Conservation (phyloP, 1,140 invertebrate genomes). For the Zaprionus ornatus region DNA sequence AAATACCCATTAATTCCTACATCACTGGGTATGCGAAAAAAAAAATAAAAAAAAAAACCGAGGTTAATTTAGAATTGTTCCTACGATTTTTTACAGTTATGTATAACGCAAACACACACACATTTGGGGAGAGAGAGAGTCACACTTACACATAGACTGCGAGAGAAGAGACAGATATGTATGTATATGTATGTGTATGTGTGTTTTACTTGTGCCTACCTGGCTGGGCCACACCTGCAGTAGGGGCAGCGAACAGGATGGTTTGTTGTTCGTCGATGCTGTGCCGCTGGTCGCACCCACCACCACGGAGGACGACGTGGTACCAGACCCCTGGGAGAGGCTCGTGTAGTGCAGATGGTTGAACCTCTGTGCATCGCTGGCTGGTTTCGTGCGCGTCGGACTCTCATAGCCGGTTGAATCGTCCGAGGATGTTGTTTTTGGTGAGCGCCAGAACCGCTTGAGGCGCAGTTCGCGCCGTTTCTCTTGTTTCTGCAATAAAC, state of each 20-base stretch:
- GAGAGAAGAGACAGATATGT: constrained; percentile 2
- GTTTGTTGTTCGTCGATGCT: constrained; percentile 69
- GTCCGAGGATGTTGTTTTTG: constrained; percentile 83
- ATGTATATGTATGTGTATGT: background rate
- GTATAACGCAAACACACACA: constrained; percentile 6
- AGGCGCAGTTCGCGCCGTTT: constrained; percentile 84
- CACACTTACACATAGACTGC: constrained; percentile 23
- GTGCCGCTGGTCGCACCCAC: constrained; percentile 14
- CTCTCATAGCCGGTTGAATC: constrained; percentile 83
- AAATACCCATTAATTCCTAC: background rate
- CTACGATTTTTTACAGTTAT: constrained; percentile 1
- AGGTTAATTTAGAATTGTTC: background rate
- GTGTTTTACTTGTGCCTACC: constrained; percentile 53
- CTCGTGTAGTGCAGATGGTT: constrained; percentile 82
- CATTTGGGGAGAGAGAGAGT: constrained; percentile 10
- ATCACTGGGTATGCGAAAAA: background rate
- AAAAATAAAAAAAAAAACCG: background rate
- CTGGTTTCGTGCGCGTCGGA: constrained; percentile 74
- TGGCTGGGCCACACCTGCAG: constrained; percentile 88
- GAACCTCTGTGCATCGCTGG: constrained; percentile 78
- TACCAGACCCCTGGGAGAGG: constrained; percentile 74
- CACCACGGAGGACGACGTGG: constrained; percentile 48
- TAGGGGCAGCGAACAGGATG: constrained; percentile 86
- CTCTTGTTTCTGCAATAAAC: constrained; percentile 83
- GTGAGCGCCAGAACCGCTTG: constrained; percentile 84